phyloP scores from a whole-genome alignment of 2,797 vertebrate genomes.

The Typhlichthys eigenmanni region DNA sequence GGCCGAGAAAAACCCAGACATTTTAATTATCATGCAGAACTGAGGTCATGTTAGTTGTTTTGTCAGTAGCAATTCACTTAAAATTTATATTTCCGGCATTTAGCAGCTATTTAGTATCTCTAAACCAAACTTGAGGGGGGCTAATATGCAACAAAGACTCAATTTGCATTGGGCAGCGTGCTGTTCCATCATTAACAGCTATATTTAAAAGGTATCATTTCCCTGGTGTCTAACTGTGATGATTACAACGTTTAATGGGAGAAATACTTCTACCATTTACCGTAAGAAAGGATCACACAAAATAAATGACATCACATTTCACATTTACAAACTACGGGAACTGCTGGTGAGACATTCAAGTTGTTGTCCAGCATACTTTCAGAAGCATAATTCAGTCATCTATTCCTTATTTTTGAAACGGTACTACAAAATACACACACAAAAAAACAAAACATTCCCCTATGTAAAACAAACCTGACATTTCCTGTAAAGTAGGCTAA shows the following conservation, averaged over 20 bases:
- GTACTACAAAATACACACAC: not conserved
- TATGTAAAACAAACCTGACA: conserved; percentile 50
- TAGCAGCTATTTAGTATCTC: too few relatives aligned
- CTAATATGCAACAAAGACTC: not conserved
- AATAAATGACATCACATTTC: not conserved
- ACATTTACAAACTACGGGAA: conserved; percentile 6
- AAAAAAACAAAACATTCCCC: conserved; percentile 31
- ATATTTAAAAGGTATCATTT: not conserved
- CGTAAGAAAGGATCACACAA: conserved; percentile 4
- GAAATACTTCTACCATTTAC: not conserved
- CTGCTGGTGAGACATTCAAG: conserved; percentile 40
- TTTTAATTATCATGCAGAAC: conserved; percentile 9
- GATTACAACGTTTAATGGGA: not conserved
- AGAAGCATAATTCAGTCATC: conserved; percentile 34
- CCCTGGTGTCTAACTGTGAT: not conserved
- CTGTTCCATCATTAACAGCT: not conserved
- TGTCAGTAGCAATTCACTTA: not conserved
- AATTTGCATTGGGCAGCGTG: not conserved
- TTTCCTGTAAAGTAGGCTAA: conserved; percentile 63
- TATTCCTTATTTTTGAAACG: conserved; percentile 34
- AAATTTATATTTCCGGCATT: too few relatives aligned
- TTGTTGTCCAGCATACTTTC: conserved; percentile 32
- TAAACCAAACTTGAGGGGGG: not conserved
- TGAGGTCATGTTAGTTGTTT: conserved; percentile 18
- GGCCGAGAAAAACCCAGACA: not conserved